A percentile compares a stretch with the other conserved stretches of the same genome.
Evolutionary conservation across 2,797 vertebrate species (phyloP).

Genomic region (Arctocebus calabarensis): DNA sequence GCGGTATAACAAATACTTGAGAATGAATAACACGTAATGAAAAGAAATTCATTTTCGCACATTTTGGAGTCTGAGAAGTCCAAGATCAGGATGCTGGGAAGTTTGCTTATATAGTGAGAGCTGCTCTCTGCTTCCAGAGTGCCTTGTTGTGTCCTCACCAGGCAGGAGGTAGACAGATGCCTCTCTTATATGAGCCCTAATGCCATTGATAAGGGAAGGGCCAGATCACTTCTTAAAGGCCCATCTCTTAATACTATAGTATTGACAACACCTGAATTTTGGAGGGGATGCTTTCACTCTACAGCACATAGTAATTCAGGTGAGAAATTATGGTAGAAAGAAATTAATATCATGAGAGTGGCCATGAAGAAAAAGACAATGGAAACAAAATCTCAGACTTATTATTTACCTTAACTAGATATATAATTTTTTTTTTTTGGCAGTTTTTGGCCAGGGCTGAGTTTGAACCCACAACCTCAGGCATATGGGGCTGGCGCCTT

Average conservation of each 20-base stretch:
- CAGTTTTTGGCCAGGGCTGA: too few relatives aligned
- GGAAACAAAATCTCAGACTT: not conserved
- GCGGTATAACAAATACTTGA: not conserved
- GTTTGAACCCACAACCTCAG: too few relatives aligned
- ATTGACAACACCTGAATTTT: not conserved
- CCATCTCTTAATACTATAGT: not conserved
- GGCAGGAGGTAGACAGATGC: not conserved
- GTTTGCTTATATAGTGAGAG: not conserved
- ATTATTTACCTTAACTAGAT: not conserved
- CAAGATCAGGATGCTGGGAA: not conserved
- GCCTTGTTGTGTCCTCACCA: not conserved
- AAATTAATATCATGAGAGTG: not conserved
- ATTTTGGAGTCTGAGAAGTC: not conserved
- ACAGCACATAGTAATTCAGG: not conserved
- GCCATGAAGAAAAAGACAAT: not conserved
- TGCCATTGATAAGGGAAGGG: not conserved
- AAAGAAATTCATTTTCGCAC: not conserved
- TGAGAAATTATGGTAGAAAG: not conserved
- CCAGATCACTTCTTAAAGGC: not conserved
- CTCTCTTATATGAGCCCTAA: not conserved
- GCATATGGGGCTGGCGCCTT: too few relatives aligned
- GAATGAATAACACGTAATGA: not conserved
- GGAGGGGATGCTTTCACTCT: not conserved
- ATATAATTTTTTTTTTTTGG: too few relatives aligned
- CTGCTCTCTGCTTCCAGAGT: not conserved